Base-by-base conservation (phyloP, 2,888 invertebrate species). In the Drosophila longiperda region DNA sequence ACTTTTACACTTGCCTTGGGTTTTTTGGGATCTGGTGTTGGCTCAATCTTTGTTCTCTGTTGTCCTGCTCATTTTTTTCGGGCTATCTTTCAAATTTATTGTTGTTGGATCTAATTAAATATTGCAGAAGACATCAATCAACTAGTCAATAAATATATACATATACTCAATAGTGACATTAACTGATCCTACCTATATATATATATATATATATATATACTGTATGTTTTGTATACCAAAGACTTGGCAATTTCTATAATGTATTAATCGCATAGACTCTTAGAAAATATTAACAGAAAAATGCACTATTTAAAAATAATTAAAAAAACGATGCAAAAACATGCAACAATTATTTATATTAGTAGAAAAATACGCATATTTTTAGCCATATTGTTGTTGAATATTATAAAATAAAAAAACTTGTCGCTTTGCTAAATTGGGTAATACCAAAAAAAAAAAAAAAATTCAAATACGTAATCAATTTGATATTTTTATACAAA, bases 401-500 rank as follows among this genome's bases (percentile, higher is more conserved):
- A 79, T 74, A 61, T 69, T 60, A 32, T 50, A 23, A 62, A 71
- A 49, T 45, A 23, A 54, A 40, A 54, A 53, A 57, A 65, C 34
- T 63, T 85, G 75, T 75, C 77, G 88, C 84, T 83, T 86, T 78
- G 87, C 75, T 85, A 87, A 23, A 68, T 57, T 49, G 54, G 54
- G 54, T 60, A 59, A 79, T 68, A 23, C 23, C 12, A 20, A 45
- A 42, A 3, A 0, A 1, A 42, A 3, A 0, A 1, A 0, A 7
- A 11, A n/a, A n/a, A 23, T n/a, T 3, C 60, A 69, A 62, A 66
- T 36, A 66, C 34, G 50, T 74, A 72, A 50, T 53, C 52, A 73
- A 82, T 90, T 89, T 88, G 78, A 87, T 88, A 87, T 87, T 90
- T 88, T 90, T 90, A 90, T 90, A 87, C 73, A 75, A 65, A 58